Evolutionary conservation across 2,888 invertebrate species (phyloP).

Genomic region (Heliconius ismenius): DNA sequence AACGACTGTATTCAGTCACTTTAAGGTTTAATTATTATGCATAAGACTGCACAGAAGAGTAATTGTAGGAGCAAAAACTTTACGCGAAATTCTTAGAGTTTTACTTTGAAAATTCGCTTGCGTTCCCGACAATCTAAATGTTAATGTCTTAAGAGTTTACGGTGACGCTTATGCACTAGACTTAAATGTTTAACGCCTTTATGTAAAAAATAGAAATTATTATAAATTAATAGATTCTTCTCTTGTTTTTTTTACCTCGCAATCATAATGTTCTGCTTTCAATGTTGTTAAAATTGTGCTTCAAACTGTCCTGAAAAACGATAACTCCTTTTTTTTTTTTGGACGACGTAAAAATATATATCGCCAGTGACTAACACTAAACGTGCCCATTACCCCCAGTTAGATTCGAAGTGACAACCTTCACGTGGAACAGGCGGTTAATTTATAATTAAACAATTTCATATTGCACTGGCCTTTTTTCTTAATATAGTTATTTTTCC

Average conservation of each 20-base stretch:
- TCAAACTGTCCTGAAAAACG: neutral
- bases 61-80: constrained; percentile 36
- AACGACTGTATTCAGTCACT: constrained; percentile 25
- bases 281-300: too few species aligned
- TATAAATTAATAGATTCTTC: neutral
- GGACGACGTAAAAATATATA: neutral
- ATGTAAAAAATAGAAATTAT: constrained; percentile 13
- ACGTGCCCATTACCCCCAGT: neutral
- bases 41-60: constrained; percentile 31
- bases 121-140: constrained; percentile 48
- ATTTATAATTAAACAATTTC: neutral
- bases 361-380: neutral
- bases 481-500: neutral
- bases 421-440: neutral
- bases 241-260: too few species aligned
- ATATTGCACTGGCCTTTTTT: neutral
- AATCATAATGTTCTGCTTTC: too few species aligned
- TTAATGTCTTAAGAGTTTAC: constrained; percentile 45
- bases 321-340: too few species aligned
- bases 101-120: constrained; percentile 42
- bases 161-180: constrained; percentile 46
- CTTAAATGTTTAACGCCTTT: constrained; percentile 41
- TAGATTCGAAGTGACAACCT: neutral
- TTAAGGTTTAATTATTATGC: constrained; percentile 34
- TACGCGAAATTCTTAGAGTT: constrained; percentile 39